Evolutionary conservation across 2,797 vertebrate genomes (phyloP).

Genomic region (Peromyscus attwateri): DNA sequence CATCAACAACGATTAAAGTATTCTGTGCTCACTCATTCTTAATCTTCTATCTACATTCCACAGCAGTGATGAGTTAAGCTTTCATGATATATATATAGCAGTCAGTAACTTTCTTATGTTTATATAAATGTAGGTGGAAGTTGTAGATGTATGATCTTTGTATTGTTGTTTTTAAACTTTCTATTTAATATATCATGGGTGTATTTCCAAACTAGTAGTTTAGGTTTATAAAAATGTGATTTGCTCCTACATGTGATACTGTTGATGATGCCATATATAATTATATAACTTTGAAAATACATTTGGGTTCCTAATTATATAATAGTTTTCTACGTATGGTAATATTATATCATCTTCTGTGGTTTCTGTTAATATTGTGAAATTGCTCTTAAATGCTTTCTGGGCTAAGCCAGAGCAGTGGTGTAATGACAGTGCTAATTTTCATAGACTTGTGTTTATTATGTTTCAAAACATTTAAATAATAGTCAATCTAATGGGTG

Average conservation of each 20-base stretch:
- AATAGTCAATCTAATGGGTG: slow-evolving; percentile 66
- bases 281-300: background rate
- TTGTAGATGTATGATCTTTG: background rate
- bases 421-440: background rate
- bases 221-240: background rate
- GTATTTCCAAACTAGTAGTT: slow-evolving; percentile 5
- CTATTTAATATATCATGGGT: background rate
- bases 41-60: background rate
- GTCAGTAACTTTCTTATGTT: background rate
- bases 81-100: background rate
- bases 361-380: background rate
- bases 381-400: background rate
- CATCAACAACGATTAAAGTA: background rate
- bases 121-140: background rate
- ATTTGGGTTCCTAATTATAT: background rate
- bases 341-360: background rate
- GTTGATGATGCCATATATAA: background rate
- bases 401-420: background rate
- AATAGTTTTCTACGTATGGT: background rate
- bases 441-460: background rate
- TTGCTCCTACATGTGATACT: background rate
- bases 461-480: background rate
- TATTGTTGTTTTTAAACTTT: background rate
- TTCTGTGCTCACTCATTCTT: background rate
- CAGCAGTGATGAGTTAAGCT: background rate